These are phyloP conservation scores for Colius striatus DNA, from an alignment of 2,113 vertebrate genomes.

Conservation along the genomic window DNA sequence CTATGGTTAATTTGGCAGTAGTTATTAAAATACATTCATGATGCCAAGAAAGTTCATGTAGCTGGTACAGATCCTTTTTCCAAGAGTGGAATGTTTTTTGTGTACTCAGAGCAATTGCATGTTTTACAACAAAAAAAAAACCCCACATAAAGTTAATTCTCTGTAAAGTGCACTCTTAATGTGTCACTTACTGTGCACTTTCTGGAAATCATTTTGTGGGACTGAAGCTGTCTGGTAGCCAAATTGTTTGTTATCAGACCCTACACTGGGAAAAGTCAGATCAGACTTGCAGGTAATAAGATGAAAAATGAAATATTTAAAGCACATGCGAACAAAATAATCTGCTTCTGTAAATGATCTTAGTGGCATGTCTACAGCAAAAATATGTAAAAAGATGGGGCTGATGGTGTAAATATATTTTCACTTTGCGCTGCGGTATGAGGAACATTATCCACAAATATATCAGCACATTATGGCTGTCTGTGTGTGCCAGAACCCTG, in stretches of 20 bases:
- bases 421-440: background rate
- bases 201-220: background rate
- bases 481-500: background rate
- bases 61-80: background rate
- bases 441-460: background rate
- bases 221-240: background rate
- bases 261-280: background rate
- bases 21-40: background rate
- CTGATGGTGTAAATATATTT: background rate
- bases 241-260: background rate
- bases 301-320: background rate
- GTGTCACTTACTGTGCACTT: background rate
- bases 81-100: rapidly evolving
- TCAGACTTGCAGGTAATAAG: background rate
- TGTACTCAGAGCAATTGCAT: background rate
- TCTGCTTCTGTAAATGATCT: background rate
- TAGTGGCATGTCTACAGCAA: background rate
- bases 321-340: background rate
- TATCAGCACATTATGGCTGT: background rate
- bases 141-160: background rate
- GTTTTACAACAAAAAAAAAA: background rate
- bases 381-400: background rate
- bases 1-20: background rate
- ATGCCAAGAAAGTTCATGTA: background rate
- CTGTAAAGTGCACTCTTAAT: background rate